Evolutionary conservation across 2,797 vertebrate genomes (phyloP).

Genomic region (Chelidonichthys spinosus): DNA sequence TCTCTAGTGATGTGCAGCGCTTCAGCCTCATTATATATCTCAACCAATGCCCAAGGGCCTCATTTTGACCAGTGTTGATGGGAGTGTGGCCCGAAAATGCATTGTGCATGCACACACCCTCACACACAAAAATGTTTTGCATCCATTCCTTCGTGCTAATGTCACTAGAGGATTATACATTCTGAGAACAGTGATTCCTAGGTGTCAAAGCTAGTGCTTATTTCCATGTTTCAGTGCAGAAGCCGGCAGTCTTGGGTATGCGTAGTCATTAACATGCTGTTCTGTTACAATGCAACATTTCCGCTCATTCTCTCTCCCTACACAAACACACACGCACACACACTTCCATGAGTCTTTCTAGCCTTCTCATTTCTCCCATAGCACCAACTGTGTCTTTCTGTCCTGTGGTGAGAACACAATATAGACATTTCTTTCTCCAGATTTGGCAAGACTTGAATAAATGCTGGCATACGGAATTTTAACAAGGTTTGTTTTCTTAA

Average conservation of each 20-base stretch:
- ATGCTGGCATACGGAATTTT: constrained; percentile 17
- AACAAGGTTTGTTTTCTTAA: constrained; percentile 40
- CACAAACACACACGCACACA: too few relatives aligned
- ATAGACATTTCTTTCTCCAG: neutral
- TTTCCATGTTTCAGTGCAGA: constrained; percentile 69
- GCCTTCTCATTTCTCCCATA: constrained; percentile 21
- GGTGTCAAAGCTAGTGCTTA: constrained; percentile 67
- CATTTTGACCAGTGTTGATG: constrained; percentile 72
- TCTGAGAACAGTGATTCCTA: constrained; percentile 69
- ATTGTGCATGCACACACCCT: constrained; percentile 19
- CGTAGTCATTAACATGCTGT: constrained; percentile 68
- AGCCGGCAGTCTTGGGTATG: constrained; percentile 56
- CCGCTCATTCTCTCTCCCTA: constrained; percentile 21
- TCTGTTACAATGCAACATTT: constrained; percentile 49
- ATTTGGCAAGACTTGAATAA: constrained; percentile 10
- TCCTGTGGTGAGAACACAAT: constrained; percentile 3
- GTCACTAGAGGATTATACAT: constrained; percentile 72
- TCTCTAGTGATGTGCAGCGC: constrained; percentile 40
- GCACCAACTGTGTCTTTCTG: constrained; percentile 22
- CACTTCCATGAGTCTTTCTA: constrained; percentile 18
- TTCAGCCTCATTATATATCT: constrained; percentile 67
- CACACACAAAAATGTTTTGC: constrained; percentile 53
- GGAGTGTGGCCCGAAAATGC: constrained; percentile 46
- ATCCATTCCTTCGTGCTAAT: constrained; percentile 72
- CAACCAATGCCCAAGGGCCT: constrained; percentile 77